Evolutionary conservation across 1,140 invertebrate species (phyloP).

Genomic region (Drosophila sp.): DNA sequence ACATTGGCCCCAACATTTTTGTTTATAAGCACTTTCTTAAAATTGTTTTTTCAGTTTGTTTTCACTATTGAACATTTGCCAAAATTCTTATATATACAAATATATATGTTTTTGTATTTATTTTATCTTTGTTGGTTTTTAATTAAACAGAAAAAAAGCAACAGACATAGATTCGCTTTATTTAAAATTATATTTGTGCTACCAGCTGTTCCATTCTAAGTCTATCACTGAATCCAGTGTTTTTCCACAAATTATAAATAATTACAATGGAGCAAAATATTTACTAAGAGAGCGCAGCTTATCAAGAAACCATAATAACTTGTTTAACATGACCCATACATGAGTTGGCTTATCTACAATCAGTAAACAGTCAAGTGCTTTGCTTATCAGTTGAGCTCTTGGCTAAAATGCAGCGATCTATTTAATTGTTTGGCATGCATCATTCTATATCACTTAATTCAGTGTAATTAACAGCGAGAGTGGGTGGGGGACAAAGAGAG

Average conservation of each 20-base stretch:
- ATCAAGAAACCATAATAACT: constrained; percentile 31
- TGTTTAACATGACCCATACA: constrained; percentile 41
- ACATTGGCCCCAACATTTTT: constrained; percentile 59
- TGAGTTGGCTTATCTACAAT: constrained; percentile 63
- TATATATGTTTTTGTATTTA: constrained; percentile 2
- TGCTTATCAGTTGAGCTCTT: constrained; percentile 41
- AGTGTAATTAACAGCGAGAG: not conserved
- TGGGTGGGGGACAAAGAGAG: constrained; percentile 9
- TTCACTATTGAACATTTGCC: constrained; percentile 64
- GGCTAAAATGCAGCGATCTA: constrained; percentile 11
- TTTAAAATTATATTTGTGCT: constrained; percentile 20
- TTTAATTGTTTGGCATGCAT: too few relatives aligned
- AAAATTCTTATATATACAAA: constrained; percentile 39
- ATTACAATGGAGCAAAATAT: constrained; percentile 6
- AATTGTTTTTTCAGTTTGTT: constrained; percentile 36
- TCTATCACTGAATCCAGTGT: constrained; percentile 22
- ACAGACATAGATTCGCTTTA: too few relatives aligned
- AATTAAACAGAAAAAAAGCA: constrained; percentile 35
- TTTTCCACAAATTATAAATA: constrained; percentile 29
- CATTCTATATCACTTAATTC: too few relatives aligned
- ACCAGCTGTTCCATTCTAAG: constrained; percentile 33
- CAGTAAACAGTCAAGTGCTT: constrained; percentile 42
- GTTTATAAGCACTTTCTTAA: constrained; percentile 42
- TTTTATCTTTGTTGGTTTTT: constrained; percentile 11
- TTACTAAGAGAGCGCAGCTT: constrained; percentile 8